A percentile compares a stretch with the other conserved stretches of the same genome.
Conservation (phyloP, 1,140 invertebrate species). For the Trichonephila clavipes region DNA sequence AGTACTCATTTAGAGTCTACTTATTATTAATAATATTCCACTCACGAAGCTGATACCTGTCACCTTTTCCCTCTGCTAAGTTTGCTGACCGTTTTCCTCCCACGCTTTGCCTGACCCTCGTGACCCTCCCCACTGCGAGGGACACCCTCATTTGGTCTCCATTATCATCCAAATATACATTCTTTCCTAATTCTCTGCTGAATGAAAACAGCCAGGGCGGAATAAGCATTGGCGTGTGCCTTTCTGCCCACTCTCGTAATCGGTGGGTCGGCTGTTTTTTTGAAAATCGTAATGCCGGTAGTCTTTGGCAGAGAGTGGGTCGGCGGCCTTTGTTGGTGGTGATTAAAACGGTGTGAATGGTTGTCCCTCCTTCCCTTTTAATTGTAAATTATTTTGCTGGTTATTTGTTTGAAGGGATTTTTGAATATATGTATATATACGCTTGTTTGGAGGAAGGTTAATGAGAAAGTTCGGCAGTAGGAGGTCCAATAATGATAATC, state of each 20-base stretch:
- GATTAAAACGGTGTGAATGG: too few species aligned
- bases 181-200: neutral
- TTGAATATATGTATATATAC: too few species aligned
- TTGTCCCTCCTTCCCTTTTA: too few species aligned
- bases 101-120: neutral
- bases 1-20: neutral
- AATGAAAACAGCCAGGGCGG: conserved; percentile 6
- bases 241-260: neutral
- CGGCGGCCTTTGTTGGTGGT: too few species aligned
- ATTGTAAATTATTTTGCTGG: too few species aligned
- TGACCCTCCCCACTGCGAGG: neutral
- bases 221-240: neutral
- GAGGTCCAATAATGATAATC: too few species aligned
- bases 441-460: too few species aligned
- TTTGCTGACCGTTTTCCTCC: neutral
- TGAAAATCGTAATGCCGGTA: neutral
- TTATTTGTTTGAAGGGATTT: too few species aligned
- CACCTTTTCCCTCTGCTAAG: neutral
- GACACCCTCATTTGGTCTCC: neutral
- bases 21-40: conserved; percentile 20
- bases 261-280: neutral
- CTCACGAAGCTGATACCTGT: conserved; percentile 21
- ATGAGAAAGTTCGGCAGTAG: too few species aligned
- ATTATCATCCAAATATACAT: neutral
- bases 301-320: neutral